Evolutionary conservation across 2,797 vertebrate genomes (phyloP).

Genomic region (Cossypha caffra): DNA sequence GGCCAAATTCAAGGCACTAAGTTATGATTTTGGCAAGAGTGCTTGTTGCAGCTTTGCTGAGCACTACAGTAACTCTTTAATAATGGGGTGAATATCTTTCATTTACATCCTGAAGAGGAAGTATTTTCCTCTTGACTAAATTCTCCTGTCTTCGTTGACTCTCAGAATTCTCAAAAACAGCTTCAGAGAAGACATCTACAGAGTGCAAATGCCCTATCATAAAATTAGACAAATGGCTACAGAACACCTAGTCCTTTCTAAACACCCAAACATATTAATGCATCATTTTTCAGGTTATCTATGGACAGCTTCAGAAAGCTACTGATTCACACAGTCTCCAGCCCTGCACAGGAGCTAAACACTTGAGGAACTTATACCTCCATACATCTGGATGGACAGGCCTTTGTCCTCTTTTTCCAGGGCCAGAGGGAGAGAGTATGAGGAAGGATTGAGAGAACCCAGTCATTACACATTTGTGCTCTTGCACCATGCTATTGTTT

Average conservation of each 20-base stretch:
- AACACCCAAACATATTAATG: background rate
- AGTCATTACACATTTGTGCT: background rate
- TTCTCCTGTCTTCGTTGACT: background rate
- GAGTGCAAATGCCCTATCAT: background rate
- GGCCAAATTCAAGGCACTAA: background rate
- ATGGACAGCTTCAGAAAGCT: background rate
- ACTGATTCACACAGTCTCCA: background rate
- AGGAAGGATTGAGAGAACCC: background rate
- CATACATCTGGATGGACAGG: background rate
- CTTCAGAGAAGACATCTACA: background rate
- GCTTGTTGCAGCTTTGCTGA: background rate
- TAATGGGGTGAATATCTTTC: background rate
- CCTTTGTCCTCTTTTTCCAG: background rate
- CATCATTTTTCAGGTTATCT: background rate
- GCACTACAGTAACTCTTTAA: background rate
- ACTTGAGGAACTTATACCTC: background rate
- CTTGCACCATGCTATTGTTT: constrained; percentile 43
- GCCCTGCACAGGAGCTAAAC: background rate
- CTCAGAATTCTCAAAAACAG: background rate
- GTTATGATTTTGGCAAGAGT: background rate
- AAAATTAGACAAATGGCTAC: background rate
- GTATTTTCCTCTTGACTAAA: background rate
- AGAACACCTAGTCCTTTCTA: background rate
- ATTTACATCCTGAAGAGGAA: background rate
- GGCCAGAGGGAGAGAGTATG: background rate